phyloP scores from a whole-genome alignment of 2,888 invertebrate species.

The Drosophila greeni region DNA sequence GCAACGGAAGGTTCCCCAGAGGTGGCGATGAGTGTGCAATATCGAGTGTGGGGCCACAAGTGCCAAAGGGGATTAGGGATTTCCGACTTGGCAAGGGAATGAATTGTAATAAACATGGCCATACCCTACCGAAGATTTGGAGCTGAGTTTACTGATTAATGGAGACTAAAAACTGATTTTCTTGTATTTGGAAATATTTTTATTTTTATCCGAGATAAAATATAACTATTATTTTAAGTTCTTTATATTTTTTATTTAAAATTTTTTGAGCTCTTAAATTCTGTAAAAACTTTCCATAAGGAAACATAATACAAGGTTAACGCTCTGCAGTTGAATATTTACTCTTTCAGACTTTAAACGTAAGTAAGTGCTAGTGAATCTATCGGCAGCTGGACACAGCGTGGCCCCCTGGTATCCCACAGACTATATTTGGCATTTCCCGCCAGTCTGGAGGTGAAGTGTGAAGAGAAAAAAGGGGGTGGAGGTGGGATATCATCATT shows the following conservation, averaged over 20 bases:
- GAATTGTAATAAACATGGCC: background rate
- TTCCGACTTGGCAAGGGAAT: background rate
- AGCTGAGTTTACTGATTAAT: background rate
- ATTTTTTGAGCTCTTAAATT: background rate
- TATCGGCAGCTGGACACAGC: constrained; percentile 47
- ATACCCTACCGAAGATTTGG: background rate
- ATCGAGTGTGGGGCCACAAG: constrained; percentile 10
- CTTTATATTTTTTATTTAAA: background rate
- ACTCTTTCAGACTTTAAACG: constrained; percentile 9
- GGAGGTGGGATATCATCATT: constrained; percentile 2
- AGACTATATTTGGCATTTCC: constrained; percentile 22
- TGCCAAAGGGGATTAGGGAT: background rate
- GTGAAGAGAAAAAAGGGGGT: background rate
- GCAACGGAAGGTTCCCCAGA: too few species aligned
- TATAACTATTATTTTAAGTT: too few species aligned
- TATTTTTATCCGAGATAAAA: background rate
- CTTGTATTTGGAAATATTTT: background rate
- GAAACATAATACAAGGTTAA: too few species aligned
- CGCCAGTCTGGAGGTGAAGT: constrained; percentile 15
- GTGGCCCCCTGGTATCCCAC: constrained; percentile 1
- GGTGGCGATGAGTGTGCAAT: constrained; percentile 20
- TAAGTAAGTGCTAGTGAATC: constrained; percentile 53
- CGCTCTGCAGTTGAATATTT: background rate
- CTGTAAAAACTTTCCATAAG: background rate
- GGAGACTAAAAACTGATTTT: background rate